Percentiles rank a stretch among this genome's conserved stretches.
Conservation (phyloP, 1,140 invertebrate genomes). For the Cydia amplana region DNA sequence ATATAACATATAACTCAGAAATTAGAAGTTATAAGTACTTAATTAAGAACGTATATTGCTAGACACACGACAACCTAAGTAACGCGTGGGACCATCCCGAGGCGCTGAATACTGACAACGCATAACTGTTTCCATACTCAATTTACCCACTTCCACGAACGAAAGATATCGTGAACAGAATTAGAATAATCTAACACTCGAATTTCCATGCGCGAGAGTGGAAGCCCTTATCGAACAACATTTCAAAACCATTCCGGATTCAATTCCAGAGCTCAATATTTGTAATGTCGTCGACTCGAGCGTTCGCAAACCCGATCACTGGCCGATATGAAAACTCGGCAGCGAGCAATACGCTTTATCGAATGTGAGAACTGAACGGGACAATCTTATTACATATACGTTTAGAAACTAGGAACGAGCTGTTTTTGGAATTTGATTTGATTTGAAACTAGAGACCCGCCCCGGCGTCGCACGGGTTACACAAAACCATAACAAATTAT, state of each 20-base stretch:
- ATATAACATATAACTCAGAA: too few relatives aligned
- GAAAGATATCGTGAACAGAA: background rate
- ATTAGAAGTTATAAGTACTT: too few relatives aligned
- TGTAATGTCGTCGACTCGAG: constrained; percentile 43
- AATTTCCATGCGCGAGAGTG: constrained; percentile 23
- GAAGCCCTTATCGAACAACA: constrained; percentile 36
- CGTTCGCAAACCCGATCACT: constrained; percentile 20
- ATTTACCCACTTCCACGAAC: too few relatives aligned
- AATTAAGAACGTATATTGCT: too few relatives aligned
- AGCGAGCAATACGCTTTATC: constrained; percentile 34
- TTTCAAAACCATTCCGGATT: constrained; percentile 46
- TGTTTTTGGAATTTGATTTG: background rate
- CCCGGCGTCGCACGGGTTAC: too few relatives aligned
- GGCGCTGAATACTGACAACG: too few relatives aligned
- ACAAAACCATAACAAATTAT: too few relatives aligned
- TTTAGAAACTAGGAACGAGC: background rate
- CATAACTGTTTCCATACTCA: too few relatives aligned
- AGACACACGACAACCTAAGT: too few relatives aligned
- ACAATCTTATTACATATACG: constrained; percentile 7
- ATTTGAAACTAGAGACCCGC: too few relatives aligned
- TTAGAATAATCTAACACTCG: constrained; percentile 5
- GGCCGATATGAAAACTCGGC: constrained; percentile 32
- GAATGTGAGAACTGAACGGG: constrained; percentile 46
- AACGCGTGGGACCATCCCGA: too few relatives aligned
- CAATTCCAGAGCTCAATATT: constrained; percentile 49